Evolutionary conservation across 2,113 vertebrate species (phyloP), one percentile per base, ranked within the genome.

Genomic region (Crotophaga sulcirostris): DNA sequence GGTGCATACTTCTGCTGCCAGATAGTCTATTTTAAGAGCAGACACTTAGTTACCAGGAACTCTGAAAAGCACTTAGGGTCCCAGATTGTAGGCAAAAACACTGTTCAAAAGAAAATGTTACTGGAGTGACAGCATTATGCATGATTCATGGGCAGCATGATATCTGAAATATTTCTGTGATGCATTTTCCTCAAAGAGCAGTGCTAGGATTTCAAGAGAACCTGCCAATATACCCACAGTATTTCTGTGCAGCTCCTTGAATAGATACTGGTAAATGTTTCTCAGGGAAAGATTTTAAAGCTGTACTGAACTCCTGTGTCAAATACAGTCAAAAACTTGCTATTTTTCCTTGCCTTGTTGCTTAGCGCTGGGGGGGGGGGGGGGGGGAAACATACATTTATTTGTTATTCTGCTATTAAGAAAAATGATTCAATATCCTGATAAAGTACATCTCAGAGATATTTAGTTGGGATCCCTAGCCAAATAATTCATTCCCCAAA

Each of bases 141-240:
- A 66, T 76, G 70, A 96, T 87, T 84, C 77, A 94, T 62, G 78
- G 70, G 54, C 51, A 79, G 82, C 84, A 58, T 0, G 0, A 49
- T 75, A 95, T 77, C 95, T 94, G 94, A 93, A 87, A 87, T 93
- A 87, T 69, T 95, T 79, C 87, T 94, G 83, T 55, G 73, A 56
- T 93, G 68, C 59, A 13, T 93, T 79, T 93, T 76, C 84, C 74
- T 89, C 70, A 45, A 92, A 92, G 69, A 92, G 33, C 69, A 64
- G 60, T 20, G 70, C 11, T 93, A 80, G 70, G 42, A 62, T 91
- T 93, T 77, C 81, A 94, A 42, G 78, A 77, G 89, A 90, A 80
- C 8, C 64, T 91, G 77, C 49, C 89, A 91, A 90, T 45, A 51
- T 42, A 58, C 74, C 73, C 81, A 66, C 66, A 87, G 87, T 24